These are phyloP conservation scores for Acronicta psi DNA, from an alignment of 2,888 invertebrate species.

Conservation along the genomic window DNA sequence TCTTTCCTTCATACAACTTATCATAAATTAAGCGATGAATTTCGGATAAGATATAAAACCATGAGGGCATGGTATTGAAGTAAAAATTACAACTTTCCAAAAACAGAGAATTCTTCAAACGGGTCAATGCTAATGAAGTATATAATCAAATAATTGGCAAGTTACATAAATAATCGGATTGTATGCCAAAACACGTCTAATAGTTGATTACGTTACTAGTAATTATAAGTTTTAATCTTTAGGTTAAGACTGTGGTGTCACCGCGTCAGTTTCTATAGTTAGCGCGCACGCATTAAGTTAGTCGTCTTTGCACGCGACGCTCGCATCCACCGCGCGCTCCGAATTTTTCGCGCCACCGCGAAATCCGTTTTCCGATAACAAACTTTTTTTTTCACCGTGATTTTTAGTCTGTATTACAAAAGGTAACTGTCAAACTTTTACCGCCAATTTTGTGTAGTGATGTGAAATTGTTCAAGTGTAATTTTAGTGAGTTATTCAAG, in stretches of 20 bases:
- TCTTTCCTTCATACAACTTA: slow-evolving; percentile 9
- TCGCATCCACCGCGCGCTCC: slow-evolving; percentile 76
- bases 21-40: too few species aligned
- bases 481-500: slow-evolving; percentile 48
- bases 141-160: slow-evolving; percentile 47
- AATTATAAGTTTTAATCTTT: slow-evolving; percentile 51
- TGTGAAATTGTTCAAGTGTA: slow-evolving; percentile 58
- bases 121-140: slow-evolving; percentile 31
- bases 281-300: slow-evolving; percentile 78
- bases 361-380: slow-evolving; percentile 66
- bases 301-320: slow-evolving; percentile 81
- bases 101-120: slow-evolving; percentile 21
- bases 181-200: slow-evolving; percentile 43
- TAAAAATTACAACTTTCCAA: slow-evolving; percentile 14
- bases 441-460: slow-evolving; percentile 62
- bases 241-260: slow-evolving; percentile 61
- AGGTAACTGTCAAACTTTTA: slow-evolving; percentile 50
- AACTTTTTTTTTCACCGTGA: slow-evolving; percentile 50
- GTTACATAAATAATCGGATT: slow-evolving; percentile 49
- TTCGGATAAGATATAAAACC: too few species aligned
- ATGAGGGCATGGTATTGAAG: too few species aligned
- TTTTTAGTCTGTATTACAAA: slow-evolving; percentile 41
- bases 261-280: slow-evolving; percentile 72
- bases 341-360: slow-evolving; percentile 77
- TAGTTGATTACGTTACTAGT: slow-evolving; percentile 48